Conservation (phyloP, 2,113 vertebrate genomes). For the Coptodon rendalli region DNA sequence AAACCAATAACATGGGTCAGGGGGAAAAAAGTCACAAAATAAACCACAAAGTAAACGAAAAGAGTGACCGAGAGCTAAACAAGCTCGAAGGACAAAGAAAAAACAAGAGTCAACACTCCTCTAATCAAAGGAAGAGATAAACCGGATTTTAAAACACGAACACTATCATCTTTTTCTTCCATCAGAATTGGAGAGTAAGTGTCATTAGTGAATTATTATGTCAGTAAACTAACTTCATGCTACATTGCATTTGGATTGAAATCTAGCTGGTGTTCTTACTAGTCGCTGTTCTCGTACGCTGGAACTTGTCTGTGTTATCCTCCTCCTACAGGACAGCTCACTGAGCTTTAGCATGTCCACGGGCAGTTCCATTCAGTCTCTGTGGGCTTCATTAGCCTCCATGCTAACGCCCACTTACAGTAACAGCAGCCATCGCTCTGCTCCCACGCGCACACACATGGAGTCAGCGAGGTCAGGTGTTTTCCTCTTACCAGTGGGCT, state of each 20-base stretch:
- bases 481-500: background rate
- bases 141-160: background rate
- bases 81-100: background rate
- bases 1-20: background rate
- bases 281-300: background rate
- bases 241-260: background rate
- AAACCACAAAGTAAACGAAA: background rate
- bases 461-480: constrained; percentile 7
- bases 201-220: background rate
- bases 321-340: constrained; percentile 31
- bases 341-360: constrained; percentile 36
- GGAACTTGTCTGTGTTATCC: background rate
- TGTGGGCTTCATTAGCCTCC: constrained; percentile 57
- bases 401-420: constrained; percentile 44
- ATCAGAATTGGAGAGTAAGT: background rate
- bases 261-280: background rate
- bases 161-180: background rate
- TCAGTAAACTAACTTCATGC: background rate
- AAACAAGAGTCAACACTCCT: background rate
- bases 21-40: accelerated
- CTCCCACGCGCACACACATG: background rate
- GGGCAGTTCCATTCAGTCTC: constrained; percentile 37
- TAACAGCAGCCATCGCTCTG: background rate
- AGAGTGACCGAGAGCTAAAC: accelerated
- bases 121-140: background rate